phyloP scores from a whole-genome alignment of 2,797 vertebrate species.

The Lophius americanus region DNA sequence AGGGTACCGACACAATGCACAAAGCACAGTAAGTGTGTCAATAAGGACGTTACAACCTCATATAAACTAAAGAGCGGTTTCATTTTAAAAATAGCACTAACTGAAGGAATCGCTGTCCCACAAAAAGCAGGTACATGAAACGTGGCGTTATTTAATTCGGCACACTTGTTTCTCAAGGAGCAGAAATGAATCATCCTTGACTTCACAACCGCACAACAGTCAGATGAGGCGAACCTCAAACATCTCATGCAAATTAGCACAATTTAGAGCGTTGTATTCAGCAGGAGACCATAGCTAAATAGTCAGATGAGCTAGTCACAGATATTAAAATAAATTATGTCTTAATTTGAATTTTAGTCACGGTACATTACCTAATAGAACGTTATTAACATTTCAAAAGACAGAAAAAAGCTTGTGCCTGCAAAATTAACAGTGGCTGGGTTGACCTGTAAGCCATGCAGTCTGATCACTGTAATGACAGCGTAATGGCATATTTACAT shows the following conservation, averaged over 20 bases:
- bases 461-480: conserved; percentile 99
- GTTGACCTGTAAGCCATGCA: conserved; percentile 98
- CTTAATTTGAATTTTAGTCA: conserved; percentile 99
- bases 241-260: conserved; percentile 95
- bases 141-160: conserved; percentile 73
- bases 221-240: conserved; percentile 90
- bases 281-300: conserved; percentile 98
- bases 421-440: conserved; percentile 99
- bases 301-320: conserved; percentile 99
- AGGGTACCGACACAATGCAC: neutral
- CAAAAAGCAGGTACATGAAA: conserved; percentile 56
- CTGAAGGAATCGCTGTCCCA: conserved; percentile 15
- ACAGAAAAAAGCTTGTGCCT: conserved; percentile 96
- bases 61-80: too few species aligned
- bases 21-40: neutral
- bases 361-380: conserved; percentile 99
- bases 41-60: neutral
- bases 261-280: conserved; percentile 98
- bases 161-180: conserved; percentile 73
- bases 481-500: conserved; percentile 99
- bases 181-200: conserved; percentile 85
- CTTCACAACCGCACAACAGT: conserved; percentile 89
- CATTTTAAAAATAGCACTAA: neutral
- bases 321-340: conserved; percentile 99
- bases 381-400: conserved; percentile 99